Evolutionary conservation across 2,888 invertebrate genomes (phyloP), one percentile per base, ranked within the genome.

Genomic region (Hemistola chrysoprasaria): DNA sequence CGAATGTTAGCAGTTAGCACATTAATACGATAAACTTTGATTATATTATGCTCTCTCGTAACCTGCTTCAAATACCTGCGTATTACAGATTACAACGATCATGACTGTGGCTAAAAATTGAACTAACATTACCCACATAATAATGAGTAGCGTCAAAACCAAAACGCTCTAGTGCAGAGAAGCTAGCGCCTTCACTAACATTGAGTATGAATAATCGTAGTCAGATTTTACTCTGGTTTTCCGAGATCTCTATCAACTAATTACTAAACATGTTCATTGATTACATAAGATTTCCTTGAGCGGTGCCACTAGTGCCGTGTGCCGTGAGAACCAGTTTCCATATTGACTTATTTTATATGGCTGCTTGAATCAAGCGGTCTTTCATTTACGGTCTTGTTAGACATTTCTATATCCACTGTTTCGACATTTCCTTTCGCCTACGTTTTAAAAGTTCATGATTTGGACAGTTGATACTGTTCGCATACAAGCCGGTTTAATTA

Each of bases 251-350:
- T 34, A 41, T 40, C 26, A 30, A 26, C 33, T 44, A 35, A 43
- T 45, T 34, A 24, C 24, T 34, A 42, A 39, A 22, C 32, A 30
- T 40, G 34, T 22, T 28, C 40, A 31, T 40, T 47, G 40, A 34
- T 53, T 56, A 45, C 44, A 47, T 56, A 51, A 56, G 20, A 41
- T 9, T 44, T 40, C 35, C 48, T 43, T 46, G 46, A 33, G 36
- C 32, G 29, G 28, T 32, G 38, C 32, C 34, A 33, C 33, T 35
- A 26, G 28, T 32, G 38, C 32, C 34, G 32, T 44, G 36, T 26
- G 41, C 49, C 44, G 41, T 49, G 50, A 46, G 50, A 54, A 56
- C 55, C 50, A 38, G 53, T 50, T 48, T 36, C 48, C 32, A 22
- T 36, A 37, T 43, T 30, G 35, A 37, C 42, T 42, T 40, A 27